These are phyloP conservation scores for Podotricha telesiphe DNA, from an alignment of 2,888 invertebrate species.

Conservation along the genomic window DNA sequence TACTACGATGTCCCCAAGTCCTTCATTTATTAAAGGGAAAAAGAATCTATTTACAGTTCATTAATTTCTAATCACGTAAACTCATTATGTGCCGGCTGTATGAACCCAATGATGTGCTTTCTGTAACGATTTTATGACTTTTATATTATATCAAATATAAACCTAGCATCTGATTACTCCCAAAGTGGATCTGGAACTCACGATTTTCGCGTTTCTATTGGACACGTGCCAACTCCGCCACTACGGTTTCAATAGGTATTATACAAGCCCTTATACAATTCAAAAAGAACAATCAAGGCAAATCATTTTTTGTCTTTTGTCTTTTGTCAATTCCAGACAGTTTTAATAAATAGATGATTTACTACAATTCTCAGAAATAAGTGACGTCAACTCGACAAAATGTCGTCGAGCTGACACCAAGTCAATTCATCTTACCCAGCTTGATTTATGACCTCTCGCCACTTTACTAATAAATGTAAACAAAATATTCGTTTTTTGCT, in stretches of 20 bases:
- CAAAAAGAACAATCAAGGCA: neutral
- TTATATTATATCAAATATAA: too few relatives aligned
- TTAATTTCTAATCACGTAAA: too few relatives aligned
- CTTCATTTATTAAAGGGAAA: too few relatives aligned
- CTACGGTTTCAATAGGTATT: too few relatives aligned
- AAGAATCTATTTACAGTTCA: too few relatives aligned
- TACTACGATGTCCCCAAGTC: too few relatives aligned
- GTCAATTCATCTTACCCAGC: slow-evolving; percentile 71
- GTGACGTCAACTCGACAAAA: slow-evolving; percentile 51
- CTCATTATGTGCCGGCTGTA: too few relatives aligned
- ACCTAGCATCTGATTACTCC: neutral
- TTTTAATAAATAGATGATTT: slow-evolving; percentile 33
- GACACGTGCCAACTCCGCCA: neutral
- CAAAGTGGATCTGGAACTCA: neutral
- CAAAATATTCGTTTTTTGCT: slow-evolving; percentile 74
- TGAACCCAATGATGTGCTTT: too few relatives aligned
- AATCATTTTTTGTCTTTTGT: slow-evolving; percentile 10
- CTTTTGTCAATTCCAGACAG: slow-evolving; percentile 12
- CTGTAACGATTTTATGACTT: too few relatives aligned
- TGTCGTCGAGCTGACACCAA: slow-evolving; percentile 47
- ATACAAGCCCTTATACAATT: neutral
- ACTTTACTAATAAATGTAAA: slow-evolving; percentile 81
- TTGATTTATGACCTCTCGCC: slow-evolving; percentile 76
- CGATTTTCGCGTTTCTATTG: neutral
- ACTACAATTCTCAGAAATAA: slow-evolving; percentile 40